Evolutionary conservation across 2,113 vertebrate genomes (phyloP), one percentile per base, ranked within the genome.

Genomic region (Oncorhynchus kisutch): DNA sequence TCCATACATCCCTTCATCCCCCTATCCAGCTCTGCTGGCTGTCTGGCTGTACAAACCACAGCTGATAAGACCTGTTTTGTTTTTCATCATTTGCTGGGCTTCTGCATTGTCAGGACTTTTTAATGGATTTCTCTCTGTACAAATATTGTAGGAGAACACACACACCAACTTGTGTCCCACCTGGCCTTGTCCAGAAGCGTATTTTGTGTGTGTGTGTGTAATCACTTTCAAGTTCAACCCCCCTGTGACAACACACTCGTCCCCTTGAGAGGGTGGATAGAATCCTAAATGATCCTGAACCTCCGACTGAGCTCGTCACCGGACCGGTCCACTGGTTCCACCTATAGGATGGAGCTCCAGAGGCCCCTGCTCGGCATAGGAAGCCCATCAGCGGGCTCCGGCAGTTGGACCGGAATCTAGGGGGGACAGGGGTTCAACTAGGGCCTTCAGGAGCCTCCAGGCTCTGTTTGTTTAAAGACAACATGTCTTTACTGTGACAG

Each of bases 331-430:
- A 12, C 39, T 39, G 60, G 20, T n/a, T 62, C 60, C n/a, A 6
- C 11, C 60, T 11, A 22, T 62, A 6, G 60, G 59, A 6, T 62
- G n/a, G 60, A 62, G 60, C 71, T 76, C 76, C 71, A 68, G 22
- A 78, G 78, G 67, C 20, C 27, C 18, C 65, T 71, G 67, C 64
- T 45, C 39, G 22, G 25, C 70, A 54, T n/a, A 70, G 54, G 27
- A 29, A 65, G 34, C 72, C 66, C 70, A 71, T 60, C 79, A 84
- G 79, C 79, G 75, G 79, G 74, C 29, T 74, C 62, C 8, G 57
- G 64, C 49, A 54, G 49, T 34, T 29, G 66, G 71, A 73, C 29
- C 3, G 62, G n/a, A 70, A 60, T 7, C 57, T 1, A 48, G 69
- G 29, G 2, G 34, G 66, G 75, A 22, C 45, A 69, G 49, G 27